Percentiles rank a stretch among this genome's conserved stretches.
Evolutionary conservation across 92 coral and sea anemone genomes (phyloP).

Genomic region (Parazoanthus darwini): DNA sequence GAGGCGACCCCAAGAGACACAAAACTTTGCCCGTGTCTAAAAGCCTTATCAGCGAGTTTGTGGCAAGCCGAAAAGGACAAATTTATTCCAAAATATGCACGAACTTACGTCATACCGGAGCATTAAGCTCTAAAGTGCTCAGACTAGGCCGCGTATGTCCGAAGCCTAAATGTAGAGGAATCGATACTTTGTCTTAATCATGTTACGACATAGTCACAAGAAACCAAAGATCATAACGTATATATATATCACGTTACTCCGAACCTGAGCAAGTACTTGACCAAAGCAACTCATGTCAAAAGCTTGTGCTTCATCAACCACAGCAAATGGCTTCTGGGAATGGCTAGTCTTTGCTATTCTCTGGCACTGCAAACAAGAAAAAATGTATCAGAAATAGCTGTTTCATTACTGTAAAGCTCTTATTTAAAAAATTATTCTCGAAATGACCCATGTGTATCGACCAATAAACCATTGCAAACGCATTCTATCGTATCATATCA

Average conservation of each 20-base stretch:
- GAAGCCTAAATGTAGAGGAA: too few species aligned
- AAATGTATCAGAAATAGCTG: neutral
- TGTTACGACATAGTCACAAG: neutral
- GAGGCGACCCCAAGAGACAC: too few species aligned
- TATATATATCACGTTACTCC: neutral
- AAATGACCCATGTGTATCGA: too few species aligned
- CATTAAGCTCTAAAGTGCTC: too few species aligned
- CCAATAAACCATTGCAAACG: neutral
- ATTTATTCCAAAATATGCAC: too few species aligned
- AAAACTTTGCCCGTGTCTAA: too few species aligned
- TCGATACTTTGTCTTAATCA: too few species aligned
- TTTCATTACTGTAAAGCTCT: neutral
- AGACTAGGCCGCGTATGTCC: too few species aligned
- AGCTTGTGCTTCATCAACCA: conserved; percentile 23
- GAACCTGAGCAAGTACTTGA: conserved; percentile 31
- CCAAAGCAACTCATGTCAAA: conserved; percentile 41
- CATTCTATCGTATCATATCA: too few species aligned
- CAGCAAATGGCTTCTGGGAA: neutral
- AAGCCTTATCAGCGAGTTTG: too few species aligned
- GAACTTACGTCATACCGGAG: too few species aligned
- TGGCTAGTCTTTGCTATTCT: conserved; percentile 2
- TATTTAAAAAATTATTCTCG: neutral
- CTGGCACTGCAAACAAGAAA: conserved; percentile 22
- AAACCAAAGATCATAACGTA: neutral
- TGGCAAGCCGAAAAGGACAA: too few species aligned